Base-by-base conservation (phyloP, 1,140 invertebrate species). In the Lepidurus packardi region DNA sequence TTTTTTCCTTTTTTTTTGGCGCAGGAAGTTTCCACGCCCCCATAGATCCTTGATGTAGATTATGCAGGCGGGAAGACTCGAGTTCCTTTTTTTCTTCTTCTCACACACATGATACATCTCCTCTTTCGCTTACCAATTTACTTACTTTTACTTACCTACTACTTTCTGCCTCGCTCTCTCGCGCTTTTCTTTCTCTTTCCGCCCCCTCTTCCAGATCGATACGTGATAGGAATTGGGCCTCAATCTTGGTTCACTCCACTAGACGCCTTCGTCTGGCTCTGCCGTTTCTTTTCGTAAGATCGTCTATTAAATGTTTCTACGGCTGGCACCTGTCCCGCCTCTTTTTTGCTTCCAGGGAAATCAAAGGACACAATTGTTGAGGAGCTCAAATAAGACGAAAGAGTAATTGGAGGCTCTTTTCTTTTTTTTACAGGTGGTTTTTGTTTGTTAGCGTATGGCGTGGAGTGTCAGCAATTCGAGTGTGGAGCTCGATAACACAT, bases 371-470 rank as follows among this genome's bases (percentile, higher is more conserved):
- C 53, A 21, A 65, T 65, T 65, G 53, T 65, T 65, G 53, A 65
- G n/a, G 16, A 7, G 21, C 53, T 65, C 16, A 65, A n/a, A 65
- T 65, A 65, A 65, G 53, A 65, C 16, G 21, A 13, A 21, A 65
- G 53, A 65, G 53, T 65, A 65, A 65, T 65, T 65, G 6, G 3
- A 9, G 13, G 53, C 16, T 7, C 16, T 65, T 65, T 65, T 65
- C 21, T 34, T 34, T 21, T 65, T n/a, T 65, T 65, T 65, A 65
- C 53, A 65, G 53, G 53, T 65, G 53, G 53, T 65, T 21, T 65
- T 65, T 65, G 53, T 65, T 65, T 65, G 53, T 65, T 65, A 65
- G 53, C 53, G 53, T 21, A 65, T 65, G 53, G 53, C 53, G 53
- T 65, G 53, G 53, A 65, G 53, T 21, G 53, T n/a, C 9, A 65